Conservation (phyloP, 2,113 vertebrate species). For the Murina feae region DNA sequence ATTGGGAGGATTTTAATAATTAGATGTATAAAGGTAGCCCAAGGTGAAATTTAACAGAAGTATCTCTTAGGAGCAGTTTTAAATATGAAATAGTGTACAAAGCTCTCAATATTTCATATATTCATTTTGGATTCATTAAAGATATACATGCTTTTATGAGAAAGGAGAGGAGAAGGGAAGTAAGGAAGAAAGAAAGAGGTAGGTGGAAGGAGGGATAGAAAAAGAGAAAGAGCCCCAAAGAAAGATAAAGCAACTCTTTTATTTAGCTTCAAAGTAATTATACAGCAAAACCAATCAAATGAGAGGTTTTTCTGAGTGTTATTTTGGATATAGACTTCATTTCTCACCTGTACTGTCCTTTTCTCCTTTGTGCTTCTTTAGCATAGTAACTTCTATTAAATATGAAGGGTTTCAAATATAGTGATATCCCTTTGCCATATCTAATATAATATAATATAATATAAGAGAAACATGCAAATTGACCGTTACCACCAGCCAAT, state of each 20-base stretch:
- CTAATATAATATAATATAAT: too few species aligned
- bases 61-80: not conserved
- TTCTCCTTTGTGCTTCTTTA: not conserved
- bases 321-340: not conserved
- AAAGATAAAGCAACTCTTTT: not conserved
- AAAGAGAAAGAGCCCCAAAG: not conserved
- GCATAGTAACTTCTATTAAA: conserved; percentile 11
- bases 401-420: not conserved
- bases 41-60: not conserved
- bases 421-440: not conserved
- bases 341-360: not conserved
- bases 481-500: too few species aligned
- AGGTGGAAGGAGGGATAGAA: rapidly evolving
- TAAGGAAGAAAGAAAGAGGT: not conserved
- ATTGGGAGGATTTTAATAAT: not conserved
- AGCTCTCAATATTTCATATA: not conserved
- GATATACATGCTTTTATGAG: not conserved
- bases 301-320: not conserved
- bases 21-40: not conserved
- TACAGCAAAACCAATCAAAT: not conserved
- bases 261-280: not conserved
- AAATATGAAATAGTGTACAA: not conserved
- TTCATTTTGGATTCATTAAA: not conserved
- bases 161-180: rapidly evolving
- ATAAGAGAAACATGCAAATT: too few species aligned